Percentiles rank a stretch among this genome's conserved stretches.
These are phyloP conservation scores for Nemurella pictetii DNA, from an alignment of 2,888 invertebrate species.

Conservation along the genomic window DNA sequence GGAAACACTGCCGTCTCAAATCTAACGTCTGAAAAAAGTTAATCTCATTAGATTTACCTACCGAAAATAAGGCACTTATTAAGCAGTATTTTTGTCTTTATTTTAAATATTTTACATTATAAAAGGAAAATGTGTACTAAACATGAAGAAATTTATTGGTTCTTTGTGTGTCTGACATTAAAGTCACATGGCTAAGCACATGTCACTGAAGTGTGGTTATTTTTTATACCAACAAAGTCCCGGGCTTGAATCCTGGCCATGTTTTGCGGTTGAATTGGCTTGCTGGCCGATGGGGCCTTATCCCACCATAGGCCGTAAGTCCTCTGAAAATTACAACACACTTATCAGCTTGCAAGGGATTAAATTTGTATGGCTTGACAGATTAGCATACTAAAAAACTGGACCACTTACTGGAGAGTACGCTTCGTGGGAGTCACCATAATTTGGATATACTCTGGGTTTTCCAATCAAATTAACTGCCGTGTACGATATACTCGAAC, in stretches of 20 bases:
- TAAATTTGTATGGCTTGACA: background rate
- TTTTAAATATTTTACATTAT: too few species aligned
- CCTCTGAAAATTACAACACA: conserved; percentile 60
- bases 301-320: conserved; percentile 87
- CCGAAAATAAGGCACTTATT: conserved; percentile 30
- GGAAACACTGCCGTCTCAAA: conserved; percentile 71
- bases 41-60: too few species aligned
- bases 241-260: conserved; percentile 66
- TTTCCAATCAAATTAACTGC: conserved; percentile 84
- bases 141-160: too few species aligned
- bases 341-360: background rate
- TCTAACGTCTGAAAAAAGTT: conserved; percentile 63
- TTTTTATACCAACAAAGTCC: conserved; percentile 73
- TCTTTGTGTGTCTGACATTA: too few species aligned
- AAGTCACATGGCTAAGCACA: background rate
- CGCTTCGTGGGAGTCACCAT: conserved; percentile 89
- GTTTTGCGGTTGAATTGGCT: conserved; percentile 74
- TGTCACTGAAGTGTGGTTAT: background rate
- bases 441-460: conserved; percentile 82
- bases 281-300: conserved; percentile 69
- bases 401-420: conserved; percentile 77
- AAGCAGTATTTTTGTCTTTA: too few species aligned
- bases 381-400: conserved; percentile 6
- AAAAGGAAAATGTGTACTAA: too few species aligned
- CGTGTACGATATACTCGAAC: conserved; percentile 84